A percentile compares a stretch with the other conserved stretches of the same genome.
These are phyloP conservation scores for Blennius ocellaris DNA, from an alignment of 2,113 vertebrate genomes.

Conservation along the genomic window DNA sequence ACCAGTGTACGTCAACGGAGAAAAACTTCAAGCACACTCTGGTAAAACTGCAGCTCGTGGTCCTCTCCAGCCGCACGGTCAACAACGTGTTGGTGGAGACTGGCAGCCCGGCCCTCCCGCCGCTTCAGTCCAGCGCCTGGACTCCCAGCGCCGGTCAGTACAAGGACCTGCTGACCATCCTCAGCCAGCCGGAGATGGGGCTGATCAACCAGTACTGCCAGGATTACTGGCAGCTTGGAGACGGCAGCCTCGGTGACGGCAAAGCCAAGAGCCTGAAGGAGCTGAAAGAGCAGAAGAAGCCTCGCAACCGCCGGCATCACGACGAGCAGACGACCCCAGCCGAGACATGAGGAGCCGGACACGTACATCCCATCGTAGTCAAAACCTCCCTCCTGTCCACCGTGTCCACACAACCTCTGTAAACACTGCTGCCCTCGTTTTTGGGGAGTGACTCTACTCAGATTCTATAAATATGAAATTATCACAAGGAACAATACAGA, in stretches of 20 bases:
- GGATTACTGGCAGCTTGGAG: constrained; percentile 93
- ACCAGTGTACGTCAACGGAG: constrained; percentile 97
- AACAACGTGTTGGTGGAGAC: constrained; percentile 90
- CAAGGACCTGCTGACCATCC: constrained; percentile 96
- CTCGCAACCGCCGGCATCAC: constrained; percentile 96
- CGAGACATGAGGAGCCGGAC: constrained; percentile 88
- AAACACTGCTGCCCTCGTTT: constrained; percentile 58
- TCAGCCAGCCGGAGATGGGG: constrained; percentile 96
- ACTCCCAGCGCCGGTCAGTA: constrained; percentile 86
- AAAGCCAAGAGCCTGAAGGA: constrained; percentile 87
- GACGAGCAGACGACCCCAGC: constrained; percentile 84
- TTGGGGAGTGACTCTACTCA: constrained; percentile 63
- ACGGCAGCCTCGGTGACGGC: constrained; percentile 83
- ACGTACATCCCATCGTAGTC: background rate
- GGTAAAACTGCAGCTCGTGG: constrained; percentile 92
- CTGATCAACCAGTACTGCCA: constrained; percentile 99
- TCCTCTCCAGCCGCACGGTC: constrained; percentile 90
- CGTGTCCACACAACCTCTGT: constrained; percentile 42
- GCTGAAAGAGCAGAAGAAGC: constrained; percentile 94
- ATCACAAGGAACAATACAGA: constrained; percentile 49
- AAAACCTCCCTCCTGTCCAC: constrained; percentile 20
- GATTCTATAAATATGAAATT: constrained; percentile 35
- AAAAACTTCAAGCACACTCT: constrained; percentile 98
- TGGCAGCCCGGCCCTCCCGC: constrained; percentile 71
- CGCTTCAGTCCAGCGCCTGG: constrained; percentile 83